These are phyloP conservation scores for Drosophila repleta DNA, from an alignment of 1,140 invertebrate species.

Conservation along the genomic window DNA sequence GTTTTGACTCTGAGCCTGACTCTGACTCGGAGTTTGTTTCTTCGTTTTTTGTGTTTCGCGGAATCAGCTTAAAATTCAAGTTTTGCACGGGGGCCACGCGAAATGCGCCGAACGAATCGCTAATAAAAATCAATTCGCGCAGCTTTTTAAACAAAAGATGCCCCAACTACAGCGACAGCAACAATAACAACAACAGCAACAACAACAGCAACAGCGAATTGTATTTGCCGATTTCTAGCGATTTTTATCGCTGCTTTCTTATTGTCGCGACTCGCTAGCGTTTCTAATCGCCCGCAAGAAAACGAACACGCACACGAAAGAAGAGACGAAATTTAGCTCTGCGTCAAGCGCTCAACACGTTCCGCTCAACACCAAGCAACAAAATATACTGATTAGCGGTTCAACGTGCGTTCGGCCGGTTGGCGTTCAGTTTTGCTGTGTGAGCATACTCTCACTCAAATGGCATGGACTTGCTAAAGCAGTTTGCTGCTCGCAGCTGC, in stretches of 20 bases:
- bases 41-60: slow-evolving; percentile 59
- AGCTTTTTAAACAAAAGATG: slow-evolving; percentile 61
- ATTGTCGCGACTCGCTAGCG: slow-evolving; percentile 34
- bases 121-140: slow-evolving; percentile 45
- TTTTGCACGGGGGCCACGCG: slow-evolving; percentile 63
- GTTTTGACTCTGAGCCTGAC: slow-evolving; percentile 28
- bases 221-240: slow-evolving; percentile 31
- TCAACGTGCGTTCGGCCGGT: slow-evolving; percentile 12
- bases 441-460: not conserved
- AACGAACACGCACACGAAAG: not conserved
- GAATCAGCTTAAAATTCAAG: slow-evolving; percentile 82
- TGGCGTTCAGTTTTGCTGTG: slow-evolving; percentile 10
- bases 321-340: not conserved
- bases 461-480: not conserved
- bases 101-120: slow-evolving; percentile 34
- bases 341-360: slow-evolving; percentile 34
- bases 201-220: slow-evolving; percentile 19
- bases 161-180: slow-evolving; percentile 19
- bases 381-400: slow-evolving; percentile 46
- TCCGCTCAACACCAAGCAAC: slow-evolving; percentile 51
- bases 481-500: not conserved
- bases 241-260: slow-evolving; percentile 42
- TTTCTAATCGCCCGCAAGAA: slow-evolving; percentile 32
- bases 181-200: slow-evolving; percentile 19
- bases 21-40: too few relatives aligned